Evolutionary conservation across 2,113 vertebrate genomes (phyloP).

Genomic region (Chinchilla lanigera): DNA sequence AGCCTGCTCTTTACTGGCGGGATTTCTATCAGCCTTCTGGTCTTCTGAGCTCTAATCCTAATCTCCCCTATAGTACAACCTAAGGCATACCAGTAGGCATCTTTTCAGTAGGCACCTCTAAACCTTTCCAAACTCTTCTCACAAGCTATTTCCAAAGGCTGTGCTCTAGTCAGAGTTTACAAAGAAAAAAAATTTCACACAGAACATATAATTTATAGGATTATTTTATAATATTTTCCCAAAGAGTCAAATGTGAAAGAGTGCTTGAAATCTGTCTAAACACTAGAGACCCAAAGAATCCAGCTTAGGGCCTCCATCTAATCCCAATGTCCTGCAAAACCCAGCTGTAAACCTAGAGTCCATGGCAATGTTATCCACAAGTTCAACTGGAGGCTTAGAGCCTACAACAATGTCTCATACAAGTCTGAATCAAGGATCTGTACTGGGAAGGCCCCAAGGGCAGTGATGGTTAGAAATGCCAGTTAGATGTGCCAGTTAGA

Average conservation of each 20-base stretch:
- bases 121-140: background rate
- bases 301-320: background rate
- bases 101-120: background rate
- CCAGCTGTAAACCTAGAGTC: background rate
- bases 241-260: background rate
- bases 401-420: background rate
- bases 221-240: background rate
- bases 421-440: background rate
- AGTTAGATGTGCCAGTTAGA: too few relatives aligned
- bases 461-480: background rate
- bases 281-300: background rate
- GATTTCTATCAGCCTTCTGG: background rate
- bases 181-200: background rate
- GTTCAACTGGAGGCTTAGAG: background rate
- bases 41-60: background rate
- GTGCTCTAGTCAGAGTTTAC: background rate
- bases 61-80: background rate
- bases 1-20: background rate
- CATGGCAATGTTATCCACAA: background rate
- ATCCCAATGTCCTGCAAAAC: background rate
- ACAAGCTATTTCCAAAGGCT: background rate
- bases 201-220: background rate
- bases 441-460: background rate
- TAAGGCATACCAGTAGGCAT: background rate
- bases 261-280: background rate